Percentiles rank a stretch among this genome's conserved stretches.
These are phyloP conservation scores for Micromys minutus DNA, from an alignment of 2,113 vertebrate species.

Conservation along the genomic window DNA sequence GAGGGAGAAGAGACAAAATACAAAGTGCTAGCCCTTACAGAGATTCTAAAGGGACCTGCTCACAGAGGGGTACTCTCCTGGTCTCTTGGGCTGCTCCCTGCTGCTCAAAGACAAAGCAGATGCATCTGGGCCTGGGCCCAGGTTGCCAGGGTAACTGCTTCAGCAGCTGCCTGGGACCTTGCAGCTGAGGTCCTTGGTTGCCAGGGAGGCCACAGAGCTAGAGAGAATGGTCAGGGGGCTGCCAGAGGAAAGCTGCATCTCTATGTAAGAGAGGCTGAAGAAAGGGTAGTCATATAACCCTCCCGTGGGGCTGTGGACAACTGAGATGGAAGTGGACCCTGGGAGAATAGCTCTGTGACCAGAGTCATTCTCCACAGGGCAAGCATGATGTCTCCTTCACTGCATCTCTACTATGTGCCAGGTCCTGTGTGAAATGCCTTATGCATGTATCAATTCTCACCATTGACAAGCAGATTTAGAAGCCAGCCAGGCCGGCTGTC, in stretches of 20 bases:
- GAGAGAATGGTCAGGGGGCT: not conserved
- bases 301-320: not conserved
- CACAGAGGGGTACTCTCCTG: not conserved
- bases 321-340: not conserved
- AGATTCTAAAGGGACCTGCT: accelerated
- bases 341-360: not conserved
- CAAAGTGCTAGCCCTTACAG: not conserved
- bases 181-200: not conserved
- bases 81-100: not conserved
- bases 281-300: not conserved
- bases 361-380: accelerated
- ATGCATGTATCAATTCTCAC: not conserved
- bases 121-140: not conserved
- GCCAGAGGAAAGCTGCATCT: not conserved
- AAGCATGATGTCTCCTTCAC: not conserved
- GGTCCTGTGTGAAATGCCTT: not conserved
- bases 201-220: not conserved
- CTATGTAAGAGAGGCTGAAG: not conserved
- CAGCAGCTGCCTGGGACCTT: not conserved
- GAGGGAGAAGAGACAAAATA: not conserved
- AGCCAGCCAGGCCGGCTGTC: not conserved
- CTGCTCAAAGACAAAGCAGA: not conserved
- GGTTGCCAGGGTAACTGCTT: not conserved
- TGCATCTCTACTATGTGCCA: not conserved
- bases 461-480: not conserved